These are phyloP conservation scores for Hyposoter dolosus DNA, from an alignment of 2,888 invertebrate genomes.

Conservation along the genomic window DNA sequence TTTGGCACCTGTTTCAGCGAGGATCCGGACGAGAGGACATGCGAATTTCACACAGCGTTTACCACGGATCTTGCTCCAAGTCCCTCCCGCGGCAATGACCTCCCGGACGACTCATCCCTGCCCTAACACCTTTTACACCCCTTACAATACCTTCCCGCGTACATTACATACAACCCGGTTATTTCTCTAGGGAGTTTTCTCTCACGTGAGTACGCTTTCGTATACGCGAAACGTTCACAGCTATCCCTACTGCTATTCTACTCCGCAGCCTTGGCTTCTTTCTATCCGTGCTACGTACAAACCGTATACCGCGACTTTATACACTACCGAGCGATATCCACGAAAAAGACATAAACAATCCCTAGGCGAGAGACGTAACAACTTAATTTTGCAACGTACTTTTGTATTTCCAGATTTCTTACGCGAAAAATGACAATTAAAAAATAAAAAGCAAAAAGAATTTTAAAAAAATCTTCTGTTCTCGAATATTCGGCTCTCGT, in stretches of 20 bases:
- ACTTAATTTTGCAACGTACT: slow-evolving; percentile 37
- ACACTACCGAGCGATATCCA: slow-evolving; percentile 26
- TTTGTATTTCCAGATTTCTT: slow-evolving; percentile 28
- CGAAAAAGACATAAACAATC: slow-evolving; percentile 55
- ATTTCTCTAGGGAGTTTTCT: slow-evolving; percentile 83
- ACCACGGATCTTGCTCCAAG: slow-evolving; percentile 42
- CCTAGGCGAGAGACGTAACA: slow-evolving; percentile 34
- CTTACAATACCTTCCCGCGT: slow-evolving; percentile 80
- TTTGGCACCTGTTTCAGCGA: slow-evolving; percentile 12
- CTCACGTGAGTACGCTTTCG: slow-evolving; percentile 73
- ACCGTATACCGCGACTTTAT: slow-evolving; percentile 12
- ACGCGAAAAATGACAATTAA: not conserved
- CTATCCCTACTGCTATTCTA: slow-evolving; percentile 40
- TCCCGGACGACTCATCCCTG: slow-evolving; percentile 67
- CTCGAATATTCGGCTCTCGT: not conserved
- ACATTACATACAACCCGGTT: slow-evolving; percentile 82
- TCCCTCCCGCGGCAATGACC: slow-evolving; percentile 65
- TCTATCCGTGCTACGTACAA: slow-evolving; percentile 27
- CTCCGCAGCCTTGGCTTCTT: slow-evolving; percentile 35
- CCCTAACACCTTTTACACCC: slow-evolving; percentile 74
- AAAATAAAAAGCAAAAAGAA: not conserved
- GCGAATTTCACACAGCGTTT: slow-evolving; percentile 43
- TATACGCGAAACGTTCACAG: slow-evolving; percentile 65
- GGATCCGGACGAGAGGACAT: slow-evolving; percentile 47
- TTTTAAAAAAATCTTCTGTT: not conserved